phyloP scores from a whole-genome alignment of 2,113 vertebrate species.

The Myrmecobius fasciatus region DNA sequence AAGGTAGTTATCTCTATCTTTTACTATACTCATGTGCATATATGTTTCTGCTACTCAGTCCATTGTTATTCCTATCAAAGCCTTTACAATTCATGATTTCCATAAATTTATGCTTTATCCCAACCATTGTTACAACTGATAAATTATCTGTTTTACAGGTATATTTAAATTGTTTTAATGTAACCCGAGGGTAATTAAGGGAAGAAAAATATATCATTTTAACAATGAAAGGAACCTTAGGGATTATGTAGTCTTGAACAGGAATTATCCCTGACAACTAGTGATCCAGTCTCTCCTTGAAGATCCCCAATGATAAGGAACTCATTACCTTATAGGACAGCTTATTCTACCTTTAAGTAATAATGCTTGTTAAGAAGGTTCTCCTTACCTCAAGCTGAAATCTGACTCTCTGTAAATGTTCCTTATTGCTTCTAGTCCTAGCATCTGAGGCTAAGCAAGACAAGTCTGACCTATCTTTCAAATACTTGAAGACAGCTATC shows the following conservation, averaged over 20 bases:
- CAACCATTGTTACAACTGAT: neutral
- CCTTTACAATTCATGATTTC: neutral
- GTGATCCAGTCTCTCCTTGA: neutral
- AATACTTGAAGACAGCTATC: neutral
- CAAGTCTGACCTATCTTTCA: neutral
- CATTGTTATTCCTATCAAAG: neutral
- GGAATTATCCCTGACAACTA: neutral
- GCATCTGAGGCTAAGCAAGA: neutral
- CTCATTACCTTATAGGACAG: neutral
- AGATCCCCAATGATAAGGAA: neutral
- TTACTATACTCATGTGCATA: neutral
- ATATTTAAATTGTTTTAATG: neutral
- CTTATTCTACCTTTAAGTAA: neutral
- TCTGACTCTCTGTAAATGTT: neutral
- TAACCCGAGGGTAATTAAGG: neutral
- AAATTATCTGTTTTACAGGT: neutral
- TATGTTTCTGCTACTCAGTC: neutral
- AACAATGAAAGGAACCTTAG: neutral
- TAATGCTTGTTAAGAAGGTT: neutral
- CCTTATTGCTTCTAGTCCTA: neutral
- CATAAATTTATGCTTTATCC: neutral
- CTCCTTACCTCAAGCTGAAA: neutral
- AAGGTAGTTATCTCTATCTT: neutral
- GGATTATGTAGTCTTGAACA: neutral
- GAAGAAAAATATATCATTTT: neutral